phyloP scores from a whole-genome alignment of 2,113 vertebrate genomes.

The Caloenas nicobarica region DNA sequence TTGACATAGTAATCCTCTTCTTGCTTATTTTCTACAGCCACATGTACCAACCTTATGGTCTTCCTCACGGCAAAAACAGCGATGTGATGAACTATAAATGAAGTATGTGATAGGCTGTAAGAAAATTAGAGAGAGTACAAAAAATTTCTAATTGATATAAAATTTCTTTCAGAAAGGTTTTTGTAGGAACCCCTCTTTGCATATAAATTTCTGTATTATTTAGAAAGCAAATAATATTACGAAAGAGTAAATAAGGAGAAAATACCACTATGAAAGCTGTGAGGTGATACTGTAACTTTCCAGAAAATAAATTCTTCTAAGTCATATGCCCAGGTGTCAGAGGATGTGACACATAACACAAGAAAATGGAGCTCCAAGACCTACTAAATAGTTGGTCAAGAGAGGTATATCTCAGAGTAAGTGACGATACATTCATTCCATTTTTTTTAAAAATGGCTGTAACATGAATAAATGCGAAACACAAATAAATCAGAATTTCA shows the following conservation, averaged over 20 bases:
- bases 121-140: background rate
- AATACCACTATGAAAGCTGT: background rate
- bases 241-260: background rate
- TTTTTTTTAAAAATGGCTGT: background rate
- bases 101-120: background rate
- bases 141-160: background rate
- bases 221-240: background rate
- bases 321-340: background rate
- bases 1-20: background rate
- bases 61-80: background rate
- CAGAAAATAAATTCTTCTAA: background rate
- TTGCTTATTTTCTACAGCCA: background rate
- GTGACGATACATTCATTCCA: rapidly evolving
- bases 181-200: background rate
- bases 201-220: background rate
- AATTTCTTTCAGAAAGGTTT: background rate
- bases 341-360: background rate
- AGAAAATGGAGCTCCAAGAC: background rate
- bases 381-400: background rate
- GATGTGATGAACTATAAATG: background rate
- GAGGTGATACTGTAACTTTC: background rate
- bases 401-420: background rate
- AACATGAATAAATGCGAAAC: background rate
- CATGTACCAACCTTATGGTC: rapidly evolving
- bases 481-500: background rate